Evolutionary conservation across 2,888 invertebrate genomes (phyloP).

Genomic region (Cordylochernes scorpioides): DNA sequence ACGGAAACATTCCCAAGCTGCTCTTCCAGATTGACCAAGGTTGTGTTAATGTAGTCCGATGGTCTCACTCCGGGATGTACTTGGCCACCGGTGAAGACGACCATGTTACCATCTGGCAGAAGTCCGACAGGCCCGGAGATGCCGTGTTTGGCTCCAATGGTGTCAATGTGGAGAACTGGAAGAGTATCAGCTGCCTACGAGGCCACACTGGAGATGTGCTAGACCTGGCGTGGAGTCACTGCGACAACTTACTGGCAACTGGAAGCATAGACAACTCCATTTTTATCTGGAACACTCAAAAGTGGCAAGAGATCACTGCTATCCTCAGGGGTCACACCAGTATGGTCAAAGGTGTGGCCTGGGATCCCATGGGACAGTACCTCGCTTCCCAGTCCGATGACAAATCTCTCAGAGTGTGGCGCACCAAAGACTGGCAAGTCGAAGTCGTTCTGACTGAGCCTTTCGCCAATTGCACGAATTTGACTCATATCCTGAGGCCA

Average conservation of each 20-base stretch:
- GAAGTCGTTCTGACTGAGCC: constrained; percentile 67
- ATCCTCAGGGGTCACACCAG: constrained; percentile 62
- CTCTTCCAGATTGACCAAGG: constrained; percentile 88
- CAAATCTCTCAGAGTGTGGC: constrained; percentile 74
- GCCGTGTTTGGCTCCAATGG: constrained; percentile 19
- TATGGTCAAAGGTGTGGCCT: constrained; percentile 83
- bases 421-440: constrained; percentile 76
- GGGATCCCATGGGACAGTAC: constrained; percentile 96
- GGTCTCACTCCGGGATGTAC: constrained; percentile 64
- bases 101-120: constrained; percentile 74
- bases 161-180: constrained; percentile 65
- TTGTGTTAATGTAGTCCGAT: constrained; percentile 87
- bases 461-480: too few relatives aligned
- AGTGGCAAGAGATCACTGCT: constrained; percentile 42
- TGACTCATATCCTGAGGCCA: constrained; percentile 64
- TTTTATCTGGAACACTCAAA: constrained; percentile 86
- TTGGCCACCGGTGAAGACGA: constrained; percentile 88
- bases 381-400: constrained; percentile 90
- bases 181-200: constrained; percentile 56
- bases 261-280: constrained; percentile 90
- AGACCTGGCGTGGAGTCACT: constrained; percentile 84
- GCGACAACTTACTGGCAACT: constrained; percentile 76
- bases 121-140: constrained; percentile 15
- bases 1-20: constrained; percentile 62
- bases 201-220: constrained; percentile 80